phyloP scores from a whole-genome alignment of 2,797 vertebrate genomes.

The Alfaro cultratus region DNA sequence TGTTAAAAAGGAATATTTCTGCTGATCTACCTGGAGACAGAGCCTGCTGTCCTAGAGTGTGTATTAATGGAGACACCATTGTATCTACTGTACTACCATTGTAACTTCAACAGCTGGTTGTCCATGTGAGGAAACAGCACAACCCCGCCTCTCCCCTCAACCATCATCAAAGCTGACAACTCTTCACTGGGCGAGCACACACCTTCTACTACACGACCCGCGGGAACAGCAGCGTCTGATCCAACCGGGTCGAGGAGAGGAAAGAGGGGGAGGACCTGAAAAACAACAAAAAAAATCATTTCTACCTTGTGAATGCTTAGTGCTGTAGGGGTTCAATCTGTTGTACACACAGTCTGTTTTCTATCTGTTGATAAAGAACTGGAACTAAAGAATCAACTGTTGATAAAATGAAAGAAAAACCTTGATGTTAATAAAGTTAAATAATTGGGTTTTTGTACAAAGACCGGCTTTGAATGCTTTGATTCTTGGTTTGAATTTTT shows the following conservation, averaged over 20 bases:
- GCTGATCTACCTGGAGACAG: conserved; percentile 75
- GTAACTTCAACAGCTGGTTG: conserved; percentile 73
- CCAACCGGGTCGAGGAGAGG: conserved; percentile 32
- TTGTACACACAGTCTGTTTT: conserved; percentile 99
- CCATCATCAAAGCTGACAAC: conserved; percentile 68
- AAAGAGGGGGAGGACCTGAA: conserved; percentile 61
- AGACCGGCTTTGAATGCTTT: conserved; percentile 56
- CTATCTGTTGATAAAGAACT: conserved; percentile 97
- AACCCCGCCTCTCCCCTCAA: conserved; percentile 33
- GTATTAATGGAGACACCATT: conserved; percentile 87
- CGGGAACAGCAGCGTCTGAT: conserved; percentile 40
- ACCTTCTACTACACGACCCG: conserved; percentile 45
- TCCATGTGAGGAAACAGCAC: conserved; percentile 71
- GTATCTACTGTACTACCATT: conserved; percentile 90
- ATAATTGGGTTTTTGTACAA: conserved; percentile 98
- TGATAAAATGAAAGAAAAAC: conserved; percentile 75
- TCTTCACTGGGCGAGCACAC: conserved; percentile 66
- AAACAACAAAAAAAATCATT: conserved; percentile 83
- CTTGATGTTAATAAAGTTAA: conserved; percentile 99
- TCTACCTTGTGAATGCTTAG: conserved; percentile 99
- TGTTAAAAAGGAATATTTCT: conserved; percentile 76
- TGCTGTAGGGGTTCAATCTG: conserved; percentile 97
- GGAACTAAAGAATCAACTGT: conserved; percentile 84
- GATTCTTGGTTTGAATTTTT: conserved; percentile 40
- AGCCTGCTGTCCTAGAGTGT: conserved; percentile 84